A percentile compares a stretch with the other conserved stretches of the same genome.
Conservation (phyloP, 2,113 vertebrate genomes). For the Carollia perspicillata region DNA sequence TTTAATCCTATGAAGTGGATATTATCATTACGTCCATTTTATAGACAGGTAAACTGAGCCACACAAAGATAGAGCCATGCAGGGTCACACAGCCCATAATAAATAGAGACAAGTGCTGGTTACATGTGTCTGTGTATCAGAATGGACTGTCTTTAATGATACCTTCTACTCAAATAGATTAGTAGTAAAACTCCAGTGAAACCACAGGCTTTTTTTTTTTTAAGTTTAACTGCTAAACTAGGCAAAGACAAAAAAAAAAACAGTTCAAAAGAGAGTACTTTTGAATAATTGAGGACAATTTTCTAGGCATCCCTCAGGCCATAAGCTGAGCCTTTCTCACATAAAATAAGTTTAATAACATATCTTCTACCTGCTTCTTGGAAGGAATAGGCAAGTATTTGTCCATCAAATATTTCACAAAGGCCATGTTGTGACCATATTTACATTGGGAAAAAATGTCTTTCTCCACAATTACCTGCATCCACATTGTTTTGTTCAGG, state of each 20-base stretch:
- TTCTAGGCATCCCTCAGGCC: background rate
- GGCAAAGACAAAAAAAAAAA: background rate
- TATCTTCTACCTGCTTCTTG: background rate
- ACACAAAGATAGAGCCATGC: background rate
- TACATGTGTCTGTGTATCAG: background rate
- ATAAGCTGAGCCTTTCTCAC: background rate
- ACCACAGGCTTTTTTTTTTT: background rate
- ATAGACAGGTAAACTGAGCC: background rate
- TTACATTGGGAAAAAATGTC: background rate
- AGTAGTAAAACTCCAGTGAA: background rate
- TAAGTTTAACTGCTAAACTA: background rate
- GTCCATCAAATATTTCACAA: background rate
- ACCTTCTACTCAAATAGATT: background rate
- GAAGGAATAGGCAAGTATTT: background rate
- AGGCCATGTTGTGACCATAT: background rate
- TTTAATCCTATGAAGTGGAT: background rate
- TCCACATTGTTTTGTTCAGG: background rate
- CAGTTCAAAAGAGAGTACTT: background rate
- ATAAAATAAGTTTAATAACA: background rate
- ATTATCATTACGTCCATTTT: background rate
- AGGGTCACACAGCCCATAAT: background rate
- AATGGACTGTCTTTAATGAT: background rate
- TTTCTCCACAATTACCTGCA: background rate
- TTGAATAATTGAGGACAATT: background rate
- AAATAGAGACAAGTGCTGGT: background rate